A percentile compares a stretch with the other conserved stretches of the same genome.
Evolutionary conservation across 2,113 vertebrate species (phyloP).

Genomic region (Platysteira castanea): DNA sequence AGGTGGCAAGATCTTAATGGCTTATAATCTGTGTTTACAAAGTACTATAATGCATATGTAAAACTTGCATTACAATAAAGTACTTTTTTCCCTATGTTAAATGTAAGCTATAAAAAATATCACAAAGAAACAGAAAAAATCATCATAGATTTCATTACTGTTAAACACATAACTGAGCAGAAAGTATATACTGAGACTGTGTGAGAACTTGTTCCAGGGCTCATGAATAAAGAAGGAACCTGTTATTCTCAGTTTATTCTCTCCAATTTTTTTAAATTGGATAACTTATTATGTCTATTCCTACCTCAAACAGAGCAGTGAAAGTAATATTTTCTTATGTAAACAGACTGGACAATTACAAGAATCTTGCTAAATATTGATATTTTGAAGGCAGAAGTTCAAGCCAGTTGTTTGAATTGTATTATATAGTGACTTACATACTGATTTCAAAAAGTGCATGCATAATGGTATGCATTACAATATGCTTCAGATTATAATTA

Average conservation of each 20-base stretch:
- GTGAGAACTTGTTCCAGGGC: not conserved
- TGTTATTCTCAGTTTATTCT: not conserved
- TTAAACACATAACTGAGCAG: not conserved
- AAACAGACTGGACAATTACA: not conserved
- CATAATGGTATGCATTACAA: not conserved
- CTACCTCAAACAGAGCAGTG: not conserved
- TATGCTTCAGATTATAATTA: not conserved
- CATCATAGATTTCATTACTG: not conserved
- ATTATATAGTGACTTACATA: not conserved
- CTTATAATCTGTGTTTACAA: not conserved
- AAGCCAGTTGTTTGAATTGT: not conserved
- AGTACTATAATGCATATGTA: not conserved
- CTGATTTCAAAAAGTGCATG: not conserved
- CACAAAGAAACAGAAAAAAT: not conserved
- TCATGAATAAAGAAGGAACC: not conserved
- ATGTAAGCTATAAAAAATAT: not conserved
- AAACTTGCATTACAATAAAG: not conserved
- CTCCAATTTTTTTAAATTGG: not conserved
- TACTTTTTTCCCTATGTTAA: not conserved
- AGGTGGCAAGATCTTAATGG: not conserved
- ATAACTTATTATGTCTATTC: not conserved
- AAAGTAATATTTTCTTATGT: not conserved
- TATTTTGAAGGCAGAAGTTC: not conserved
- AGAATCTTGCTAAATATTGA: slow-evolving; percentile 18
- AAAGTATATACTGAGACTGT: not conserved